Percentiles rank a stretch among this genome's conserved stretches.
Evolutionary conservation across 1,140 invertebrate genomes (phyloP).

Genomic region (Nilaparvata lugens): DNA sequence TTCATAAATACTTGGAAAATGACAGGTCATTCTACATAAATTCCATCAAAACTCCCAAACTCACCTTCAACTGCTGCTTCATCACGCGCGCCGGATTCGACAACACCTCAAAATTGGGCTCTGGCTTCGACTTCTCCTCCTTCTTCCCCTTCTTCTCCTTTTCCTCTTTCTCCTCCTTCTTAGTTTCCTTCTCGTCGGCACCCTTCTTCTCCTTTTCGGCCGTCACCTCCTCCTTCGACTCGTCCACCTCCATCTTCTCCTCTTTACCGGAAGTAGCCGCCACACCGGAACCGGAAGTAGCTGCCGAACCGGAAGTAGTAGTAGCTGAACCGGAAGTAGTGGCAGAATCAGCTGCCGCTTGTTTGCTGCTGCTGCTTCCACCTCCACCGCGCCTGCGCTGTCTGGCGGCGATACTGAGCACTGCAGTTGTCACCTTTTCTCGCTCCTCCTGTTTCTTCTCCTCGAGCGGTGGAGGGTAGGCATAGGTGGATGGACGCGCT

Average conservation of each 20-base stretch:
- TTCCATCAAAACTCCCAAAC: neutral
- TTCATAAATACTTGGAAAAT: too few species aligned
- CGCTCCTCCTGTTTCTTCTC: conserved; percentile 96
- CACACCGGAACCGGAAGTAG: too few species aligned
- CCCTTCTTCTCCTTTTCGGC: conserved; percentile 64
- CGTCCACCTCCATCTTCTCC: conserved; percentile 41
- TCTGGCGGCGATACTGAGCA: conserved; percentile 91
- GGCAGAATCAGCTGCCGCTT: too few species aligned
- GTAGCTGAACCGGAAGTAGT: too few species aligned
- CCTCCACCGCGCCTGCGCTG: conserved; percentile 62
- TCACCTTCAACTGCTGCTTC: conserved; percentile 58
- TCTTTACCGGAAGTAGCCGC: conserved; percentile 22
- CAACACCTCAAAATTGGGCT: conserved; percentile 84
- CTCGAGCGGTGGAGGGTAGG: conserved; percentile 93
- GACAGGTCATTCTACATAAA: too few species aligned
- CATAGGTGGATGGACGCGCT: conserved; percentile 89
- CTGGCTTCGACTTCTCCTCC: conserved; percentile 53
- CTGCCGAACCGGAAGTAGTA: too few species aligned
- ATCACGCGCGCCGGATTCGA: conserved; percentile 90
- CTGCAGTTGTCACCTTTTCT: conserved; percentile 92
- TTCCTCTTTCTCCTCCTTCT: conserved; percentile 42
- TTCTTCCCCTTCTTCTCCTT: conserved; percentile 59
- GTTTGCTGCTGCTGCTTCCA: conserved; percentile 26
- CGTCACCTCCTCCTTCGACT: conserved; percentile 43
- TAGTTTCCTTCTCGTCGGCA: conserved; percentile 39